Base-by-base conservation (phyloP, 2,797 vertebrate genomes). In the Mus minutoides region DNA sequence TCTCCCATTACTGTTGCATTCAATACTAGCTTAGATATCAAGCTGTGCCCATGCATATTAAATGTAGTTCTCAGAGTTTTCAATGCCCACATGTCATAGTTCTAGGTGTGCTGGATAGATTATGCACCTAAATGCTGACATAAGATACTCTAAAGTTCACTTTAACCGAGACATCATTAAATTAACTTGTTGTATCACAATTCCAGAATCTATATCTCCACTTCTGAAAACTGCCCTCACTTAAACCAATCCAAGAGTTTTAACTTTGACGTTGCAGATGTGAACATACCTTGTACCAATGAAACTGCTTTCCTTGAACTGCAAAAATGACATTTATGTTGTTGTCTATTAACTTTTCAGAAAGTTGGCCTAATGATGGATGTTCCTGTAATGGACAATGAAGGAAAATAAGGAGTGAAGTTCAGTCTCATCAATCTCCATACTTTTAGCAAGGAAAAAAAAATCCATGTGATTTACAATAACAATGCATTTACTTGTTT, bases 271-370 rank as follows among this genome's bases (percentile, higher is more conserved):
- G 60, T 60, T 94, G 83, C 46, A 24, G 29, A 46, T 90, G 96
- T 97, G 97, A 98, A 98, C 98, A 98, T 99, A 99, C 99, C 99
- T 99, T 99, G 98, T 99, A 99, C 99, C 99, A 99, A 98, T 99
- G 99, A 98, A 99, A 99, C 96, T 99, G 99, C 96, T 99, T 98
- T 98, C 99, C 99, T 98, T 99, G 99, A 97, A 99, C 99, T 31
- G 99, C 99, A 97, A 99, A 99, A 96, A 99, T 99, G 92, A 99
- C 99, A 98, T 99, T 99, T 97, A 99, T 99, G 87, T 99, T 98
- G 98, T 99, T 99, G 97, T 99, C 99, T 97, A 99, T 99, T 98
- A 99, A 94, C 96, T 99, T 99, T 96, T 99, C 99, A 87, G 99
- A 99, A 92, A 99, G 98, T 96, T 99, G 99, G 13, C 99, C 99